phyloP scores from a whole-genome alignment of 2,797 vertebrate species.

The Gymnoscopelus microlampas region DNA sequence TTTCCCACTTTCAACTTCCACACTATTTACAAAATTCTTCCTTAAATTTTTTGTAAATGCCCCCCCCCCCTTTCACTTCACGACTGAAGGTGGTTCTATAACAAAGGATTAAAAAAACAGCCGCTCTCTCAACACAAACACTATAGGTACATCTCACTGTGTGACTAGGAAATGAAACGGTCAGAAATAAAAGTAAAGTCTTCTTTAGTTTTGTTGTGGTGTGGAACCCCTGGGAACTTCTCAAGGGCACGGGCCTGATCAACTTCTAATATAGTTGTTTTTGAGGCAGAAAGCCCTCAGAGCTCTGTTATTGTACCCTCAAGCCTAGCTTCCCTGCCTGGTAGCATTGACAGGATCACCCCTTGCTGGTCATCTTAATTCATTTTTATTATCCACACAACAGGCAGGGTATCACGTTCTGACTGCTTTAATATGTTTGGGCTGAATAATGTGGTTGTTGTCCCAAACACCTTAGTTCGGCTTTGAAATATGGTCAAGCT shows the following conservation, averaged over 20 bases:
- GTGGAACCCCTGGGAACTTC: constrained; percentile 30
- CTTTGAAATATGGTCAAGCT: constrained; percentile 23
- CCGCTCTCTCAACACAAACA: no score
- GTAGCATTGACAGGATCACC: constrained; percentile 29
- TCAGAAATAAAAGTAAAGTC: constrained; percentile 7
- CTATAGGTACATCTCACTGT: constrained; percentile 4
- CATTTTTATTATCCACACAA: constrained; percentile 38
- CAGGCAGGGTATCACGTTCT: constrained; percentile 45
- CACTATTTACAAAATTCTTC: no score
- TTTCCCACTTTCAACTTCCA: no score
- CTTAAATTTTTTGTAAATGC: no score
- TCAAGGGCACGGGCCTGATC: constrained; percentile 36
- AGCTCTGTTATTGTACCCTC: constrained; percentile 54
- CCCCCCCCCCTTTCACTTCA: no score
- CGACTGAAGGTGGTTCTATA: no score
- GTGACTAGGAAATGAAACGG: constrained; percentile 19
- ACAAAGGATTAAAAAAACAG: no score
- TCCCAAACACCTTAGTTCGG: constrained; percentile 27
- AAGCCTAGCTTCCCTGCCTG: constrained; percentile 39
- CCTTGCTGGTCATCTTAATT: constrained; percentile 48
- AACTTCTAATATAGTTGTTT: constrained; percentile 51
- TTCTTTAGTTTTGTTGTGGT: constrained; percentile 13
- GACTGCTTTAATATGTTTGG: constrained; percentile 60
- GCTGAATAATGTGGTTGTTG: constrained; percentile 47
- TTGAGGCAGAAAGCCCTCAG: constrained; percentile 31